Percentiles rank a stretch among this genome's conserved stretches.
Evolutionary conservation across 2,888 invertebrate genomes (phyloP).

Genomic region (Rhagium mordax): DNA sequence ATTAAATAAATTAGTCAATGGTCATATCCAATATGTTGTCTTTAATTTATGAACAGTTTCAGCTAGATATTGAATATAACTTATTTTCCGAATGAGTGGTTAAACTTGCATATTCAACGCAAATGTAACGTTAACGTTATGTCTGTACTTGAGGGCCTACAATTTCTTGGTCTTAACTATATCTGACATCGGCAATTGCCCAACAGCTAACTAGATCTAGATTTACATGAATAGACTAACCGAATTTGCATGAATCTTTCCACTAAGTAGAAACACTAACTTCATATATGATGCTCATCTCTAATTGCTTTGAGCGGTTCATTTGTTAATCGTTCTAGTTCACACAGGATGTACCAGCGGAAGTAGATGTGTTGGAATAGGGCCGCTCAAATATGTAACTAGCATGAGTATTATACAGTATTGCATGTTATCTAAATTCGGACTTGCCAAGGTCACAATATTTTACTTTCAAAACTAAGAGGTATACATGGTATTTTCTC

Average conservation of each 20-base stretch:
- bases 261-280: constrained; percentile 16
- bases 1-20: too few species aligned
- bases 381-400: background rate
- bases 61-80: background rate
- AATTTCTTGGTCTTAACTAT: constrained; percentile 16
- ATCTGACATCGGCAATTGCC: constrained; percentile 29
- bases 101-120: constrained; percentile 19
- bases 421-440: too few species aligned
- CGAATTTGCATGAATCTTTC: constrained; percentile 28
- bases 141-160: constrained; percentile 22
- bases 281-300: constrained; percentile 31
- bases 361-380: background rate
- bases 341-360: background rate
- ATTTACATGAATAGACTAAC: constrained; percentile 27
- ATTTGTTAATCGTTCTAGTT: constrained; percentile 23
- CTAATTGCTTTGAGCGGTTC: constrained; percentile 26
- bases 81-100: background rate
- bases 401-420: too few species aligned
- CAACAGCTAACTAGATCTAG: constrained; percentile 24
- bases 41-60: too few species aligned
- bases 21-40: too few species aligned
- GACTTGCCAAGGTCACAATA: too few species aligned
- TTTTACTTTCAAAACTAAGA: too few species aligned
- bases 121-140: constrained; percentile 24
- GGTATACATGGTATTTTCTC: too few species aligned